phyloP scores from a whole-genome alignment of 1,140 invertebrate genomes.

The Radopholus similis region DNA sequence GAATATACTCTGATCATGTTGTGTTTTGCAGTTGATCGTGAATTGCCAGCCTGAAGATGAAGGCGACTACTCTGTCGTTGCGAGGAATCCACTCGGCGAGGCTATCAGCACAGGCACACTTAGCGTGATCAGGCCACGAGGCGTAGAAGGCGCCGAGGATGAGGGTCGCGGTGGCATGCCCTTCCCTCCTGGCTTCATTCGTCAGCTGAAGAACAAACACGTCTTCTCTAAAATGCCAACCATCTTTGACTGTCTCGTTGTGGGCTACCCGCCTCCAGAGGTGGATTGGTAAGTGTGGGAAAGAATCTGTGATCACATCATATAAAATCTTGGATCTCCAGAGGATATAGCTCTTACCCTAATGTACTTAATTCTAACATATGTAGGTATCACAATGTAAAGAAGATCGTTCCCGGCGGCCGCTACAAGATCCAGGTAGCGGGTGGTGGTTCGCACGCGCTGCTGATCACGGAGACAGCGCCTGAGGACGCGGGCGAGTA shows the following conservation, averaged over 20 bases:
- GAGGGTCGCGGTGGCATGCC: constrained; percentile 46
- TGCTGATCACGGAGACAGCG: constrained; percentile 53
- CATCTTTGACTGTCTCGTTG: constrained; percentile 60
- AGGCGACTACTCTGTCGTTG: constrained; percentile 54
- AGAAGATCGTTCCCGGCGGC: constrained; percentile 49
- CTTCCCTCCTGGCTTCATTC: constrained; percentile 59
- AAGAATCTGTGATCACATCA: not conserved
- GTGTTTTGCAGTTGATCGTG: constrained; percentile 15
- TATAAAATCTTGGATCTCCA: not conserved
- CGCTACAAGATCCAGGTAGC: constrained; percentile 54
- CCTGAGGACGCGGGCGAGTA: constrained; percentile 57
- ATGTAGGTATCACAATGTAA: constrained; percentile 56
- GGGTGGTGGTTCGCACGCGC: constrained; percentile 57
- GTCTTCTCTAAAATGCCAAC: constrained; percentile 59
- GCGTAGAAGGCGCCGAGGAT: constrained; percentile 33
- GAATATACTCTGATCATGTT: not conserved
- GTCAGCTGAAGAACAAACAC: constrained; percentile 60
- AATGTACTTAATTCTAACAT: constrained; percentile 15
- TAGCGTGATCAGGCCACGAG: constrained; percentile 49
- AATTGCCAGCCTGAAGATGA: constrained; percentile 52
- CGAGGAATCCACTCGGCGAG: constrained; percentile 54
- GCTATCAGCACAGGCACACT: constrained; percentile 51
- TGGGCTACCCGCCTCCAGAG: constrained; percentile 56
- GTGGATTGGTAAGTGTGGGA: constrained; percentile 42
- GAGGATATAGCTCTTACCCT: too few relatives aligned